These are phyloP conservation scores for Melozone crissalis DNA, from an alignment of 2,113 vertebrate genomes.

Conservation along the genomic window DNA sequence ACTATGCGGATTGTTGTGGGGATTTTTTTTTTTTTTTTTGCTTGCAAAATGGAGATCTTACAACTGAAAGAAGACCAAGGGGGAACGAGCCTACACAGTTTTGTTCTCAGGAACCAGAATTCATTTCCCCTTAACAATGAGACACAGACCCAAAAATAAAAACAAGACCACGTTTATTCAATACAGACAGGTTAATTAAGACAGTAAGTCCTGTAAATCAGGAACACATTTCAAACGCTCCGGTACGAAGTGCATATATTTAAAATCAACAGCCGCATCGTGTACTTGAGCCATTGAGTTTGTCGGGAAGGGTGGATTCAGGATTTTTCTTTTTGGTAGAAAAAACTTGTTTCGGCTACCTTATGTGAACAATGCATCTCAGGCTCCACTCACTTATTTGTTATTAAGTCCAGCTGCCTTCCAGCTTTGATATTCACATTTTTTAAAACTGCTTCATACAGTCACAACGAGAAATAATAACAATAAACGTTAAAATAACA, in stretches of 20 bases:
- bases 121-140: slow-evolving; percentile 32
- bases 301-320: background rate
- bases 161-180: slow-evolving; percentile 75
- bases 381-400: slow-evolving; percentile 5
- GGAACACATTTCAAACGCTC: slow-evolving; percentile 71
- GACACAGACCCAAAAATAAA: slow-evolving; percentile 43
- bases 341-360: slow-evolving; percentile 64
- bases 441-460: slow-evolving; percentile 30
- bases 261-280: slow-evolving; percentile 62
- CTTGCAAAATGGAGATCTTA: slow-evolving; percentile 47
- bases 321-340: slow-evolving; percentile 32
- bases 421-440: slow-evolving; percentile 60
- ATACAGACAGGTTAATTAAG: slow-evolving; percentile 72
- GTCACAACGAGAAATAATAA: slow-evolving; percentile 16
- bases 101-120: background rate
- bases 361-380: slow-evolving; percentile 47
- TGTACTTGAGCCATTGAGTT: slow-evolving; percentile 65
- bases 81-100: slow-evolving; percentile 2
- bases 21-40: background rate
- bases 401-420: slow-evolving; percentile 31
- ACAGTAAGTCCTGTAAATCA: slow-evolving; percentile 72
- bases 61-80: slow-evolving; percentile 8
- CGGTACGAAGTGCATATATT: slow-evolving; percentile 76
- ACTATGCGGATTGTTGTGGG: slow-evolving; percentile 27
- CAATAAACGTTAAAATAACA: slow-evolving; percentile 18